Evolutionary conservation across 2,797 vertebrate species (phyloP).

Genomic region (Lutra lutra): DNA sequence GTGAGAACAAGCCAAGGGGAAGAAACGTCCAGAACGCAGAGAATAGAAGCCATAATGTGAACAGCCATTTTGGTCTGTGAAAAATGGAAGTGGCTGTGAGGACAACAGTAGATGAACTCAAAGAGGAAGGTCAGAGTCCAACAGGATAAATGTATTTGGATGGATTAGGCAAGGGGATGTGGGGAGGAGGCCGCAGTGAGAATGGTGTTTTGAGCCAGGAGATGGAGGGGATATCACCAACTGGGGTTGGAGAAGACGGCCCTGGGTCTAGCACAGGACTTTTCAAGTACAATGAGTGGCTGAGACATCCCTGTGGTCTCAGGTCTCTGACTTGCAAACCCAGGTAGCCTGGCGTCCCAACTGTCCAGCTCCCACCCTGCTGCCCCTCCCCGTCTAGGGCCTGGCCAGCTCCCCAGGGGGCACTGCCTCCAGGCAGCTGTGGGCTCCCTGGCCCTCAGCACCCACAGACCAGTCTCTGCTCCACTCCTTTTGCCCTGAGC

Average conservation of each 20-base stretch:
- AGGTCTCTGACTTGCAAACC: not conserved
- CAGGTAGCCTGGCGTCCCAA: not conserved
- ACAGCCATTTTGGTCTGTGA: not conserved
- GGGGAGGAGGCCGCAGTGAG: not conserved
- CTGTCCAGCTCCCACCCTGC: rapidly evolving
- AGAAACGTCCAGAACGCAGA: not conserved
- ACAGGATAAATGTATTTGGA: not conserved
- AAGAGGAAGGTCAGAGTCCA: not conserved
- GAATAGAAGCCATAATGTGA: not conserved
- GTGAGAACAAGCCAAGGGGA: not conserved
- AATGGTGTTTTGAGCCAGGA: not conserved
- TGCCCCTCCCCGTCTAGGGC: no score
- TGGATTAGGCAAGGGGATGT: rapidly evolving
- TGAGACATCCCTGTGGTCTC: not conserved
- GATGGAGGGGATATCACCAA: not conserved
- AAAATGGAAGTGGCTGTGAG: not conserved
- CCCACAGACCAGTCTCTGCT: not conserved
- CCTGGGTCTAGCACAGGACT: not conserved
- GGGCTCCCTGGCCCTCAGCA: not conserved
- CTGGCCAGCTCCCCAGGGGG: no score
- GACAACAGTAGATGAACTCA: not conserved
- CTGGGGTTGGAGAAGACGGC: not conserved
- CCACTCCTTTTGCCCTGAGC: not conserved
- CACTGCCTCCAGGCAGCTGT: not conserved
- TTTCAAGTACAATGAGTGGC: not conserved